These are phyloP conservation scores for Leucosticte australis DNA, from an alignment of 2,113 vertebrate species.

Conservation along the genomic window DNA sequence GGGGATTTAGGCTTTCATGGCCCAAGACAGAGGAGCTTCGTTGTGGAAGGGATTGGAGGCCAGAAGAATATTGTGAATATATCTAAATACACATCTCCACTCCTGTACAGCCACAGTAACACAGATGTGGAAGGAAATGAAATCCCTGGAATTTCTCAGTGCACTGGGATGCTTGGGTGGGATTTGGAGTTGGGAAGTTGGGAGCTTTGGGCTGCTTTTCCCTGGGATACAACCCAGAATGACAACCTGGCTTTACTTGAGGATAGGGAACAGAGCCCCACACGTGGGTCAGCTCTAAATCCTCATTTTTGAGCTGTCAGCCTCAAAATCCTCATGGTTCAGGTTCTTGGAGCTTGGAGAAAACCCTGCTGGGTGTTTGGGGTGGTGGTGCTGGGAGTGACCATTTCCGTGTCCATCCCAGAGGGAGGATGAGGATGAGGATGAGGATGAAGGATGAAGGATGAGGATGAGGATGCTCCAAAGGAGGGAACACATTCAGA, in stretches of 20 bases:
- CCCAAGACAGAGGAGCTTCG: neutral
- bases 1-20: neutral
- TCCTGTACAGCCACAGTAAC: neutral
- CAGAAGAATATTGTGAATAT: neutral
- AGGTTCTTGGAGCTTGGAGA: neutral
- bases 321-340: neutral
- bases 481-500: neutral
- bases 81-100: neutral
- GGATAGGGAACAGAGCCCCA: neutral
- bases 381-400: neutral
- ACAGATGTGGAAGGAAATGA: neutral
- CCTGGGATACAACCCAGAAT: neutral
- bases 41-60: neutral
- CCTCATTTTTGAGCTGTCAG: neutral
- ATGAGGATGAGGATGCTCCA: neutral
- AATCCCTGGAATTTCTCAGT: neutral
- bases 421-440: neutral
- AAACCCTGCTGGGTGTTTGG: neutral
- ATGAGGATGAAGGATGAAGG: neutral
- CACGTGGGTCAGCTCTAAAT: neutral
- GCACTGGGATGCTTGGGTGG: neutral
- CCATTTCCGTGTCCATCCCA: accelerated
- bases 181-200: neutral
- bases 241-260: accelerated
- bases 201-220: neutral